A percentile compares a stretch with the other conserved stretches of the same genome.
phyloP scores from a whole-genome alignment of 2,797 vertebrate species.

The Phalanger gymnotis region DNA sequence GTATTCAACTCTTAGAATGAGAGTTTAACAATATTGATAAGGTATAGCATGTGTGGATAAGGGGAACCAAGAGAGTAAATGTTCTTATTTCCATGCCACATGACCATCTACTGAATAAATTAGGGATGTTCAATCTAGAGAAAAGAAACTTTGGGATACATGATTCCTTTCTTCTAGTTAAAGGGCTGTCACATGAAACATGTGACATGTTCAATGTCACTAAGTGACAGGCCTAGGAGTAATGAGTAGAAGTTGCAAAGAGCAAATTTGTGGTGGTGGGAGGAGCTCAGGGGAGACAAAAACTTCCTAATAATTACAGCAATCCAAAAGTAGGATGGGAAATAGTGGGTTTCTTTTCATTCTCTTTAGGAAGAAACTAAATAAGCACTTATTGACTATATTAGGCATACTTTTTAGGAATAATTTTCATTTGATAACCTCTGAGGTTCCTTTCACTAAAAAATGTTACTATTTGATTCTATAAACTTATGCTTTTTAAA shows the following conservation, averaged over 20 bases:
- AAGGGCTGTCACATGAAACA: background rate
- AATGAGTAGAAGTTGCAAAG: background rate
- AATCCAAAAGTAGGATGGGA: background rate
- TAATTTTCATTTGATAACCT: background rate
- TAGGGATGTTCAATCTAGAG: background rate
- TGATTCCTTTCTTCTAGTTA: background rate
- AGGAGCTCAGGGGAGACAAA: background rate
- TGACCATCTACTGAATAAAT: background rate
- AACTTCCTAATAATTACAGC: background rate
- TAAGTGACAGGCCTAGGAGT: background rate
- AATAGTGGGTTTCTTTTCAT: background rate
- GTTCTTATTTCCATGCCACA: background rate
- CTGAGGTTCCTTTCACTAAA: background rate
- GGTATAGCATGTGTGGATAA: background rate
- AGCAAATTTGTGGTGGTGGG: background rate
- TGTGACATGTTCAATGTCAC: background rate
- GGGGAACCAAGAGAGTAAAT: background rate
- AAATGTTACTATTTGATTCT: background rate
- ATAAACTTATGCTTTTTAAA: too few relatives aligned
- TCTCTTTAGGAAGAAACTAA: background rate
- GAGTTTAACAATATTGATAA: background rate
- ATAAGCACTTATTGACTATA: background rate
- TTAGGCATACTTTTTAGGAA: background rate
- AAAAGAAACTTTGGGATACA: background rate
- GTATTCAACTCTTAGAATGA: too few relatives aligned